phyloP scores from a whole-genome alignment of 2,888 invertebrate species.

The Parnassius mnemosyne region DNA sequence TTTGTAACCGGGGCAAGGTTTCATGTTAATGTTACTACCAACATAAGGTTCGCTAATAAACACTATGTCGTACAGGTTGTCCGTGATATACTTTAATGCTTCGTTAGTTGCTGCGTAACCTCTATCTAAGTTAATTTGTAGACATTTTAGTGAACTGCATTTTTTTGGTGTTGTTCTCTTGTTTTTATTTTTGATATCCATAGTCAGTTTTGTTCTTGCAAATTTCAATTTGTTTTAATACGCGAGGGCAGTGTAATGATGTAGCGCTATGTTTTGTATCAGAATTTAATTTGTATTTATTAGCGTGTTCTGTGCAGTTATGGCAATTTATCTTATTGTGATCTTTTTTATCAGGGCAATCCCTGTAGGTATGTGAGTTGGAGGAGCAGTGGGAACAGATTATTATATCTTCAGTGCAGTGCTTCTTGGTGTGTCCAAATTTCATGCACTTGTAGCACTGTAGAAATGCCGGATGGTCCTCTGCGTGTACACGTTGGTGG shows the following conservation, averaged over 20 bases:
- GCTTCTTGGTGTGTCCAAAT: not conserved
- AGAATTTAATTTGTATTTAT: not conserved
- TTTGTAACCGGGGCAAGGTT: not conserved
- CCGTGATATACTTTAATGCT: not conserved
- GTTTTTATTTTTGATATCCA: not conserved
- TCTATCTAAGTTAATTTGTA: not conserved
- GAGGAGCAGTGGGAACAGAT: not conserved
- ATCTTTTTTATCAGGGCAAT: not conserved
- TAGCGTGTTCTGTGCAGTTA: not conserved
- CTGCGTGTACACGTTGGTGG: too few species aligned
- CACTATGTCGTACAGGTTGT: too few species aligned
- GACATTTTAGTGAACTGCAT: not conserved
- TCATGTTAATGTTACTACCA: not conserved
- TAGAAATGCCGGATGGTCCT: not conserved
- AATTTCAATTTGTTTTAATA: not conserved
- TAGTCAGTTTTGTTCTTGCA: not conserved
- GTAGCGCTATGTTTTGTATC: not conserved
- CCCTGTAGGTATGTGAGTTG: not conserved
- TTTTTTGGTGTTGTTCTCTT: not conserved
- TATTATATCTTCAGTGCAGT: not conserved
- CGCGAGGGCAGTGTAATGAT: not conserved
- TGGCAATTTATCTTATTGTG: not conserved
- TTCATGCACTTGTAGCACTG: not conserved
- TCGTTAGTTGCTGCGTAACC: not conserved
- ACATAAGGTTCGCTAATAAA: not conserved